Base-by-base conservation (phyloP, 2,113 vertebrate species). In the Thymallus thymallus region DNA sequence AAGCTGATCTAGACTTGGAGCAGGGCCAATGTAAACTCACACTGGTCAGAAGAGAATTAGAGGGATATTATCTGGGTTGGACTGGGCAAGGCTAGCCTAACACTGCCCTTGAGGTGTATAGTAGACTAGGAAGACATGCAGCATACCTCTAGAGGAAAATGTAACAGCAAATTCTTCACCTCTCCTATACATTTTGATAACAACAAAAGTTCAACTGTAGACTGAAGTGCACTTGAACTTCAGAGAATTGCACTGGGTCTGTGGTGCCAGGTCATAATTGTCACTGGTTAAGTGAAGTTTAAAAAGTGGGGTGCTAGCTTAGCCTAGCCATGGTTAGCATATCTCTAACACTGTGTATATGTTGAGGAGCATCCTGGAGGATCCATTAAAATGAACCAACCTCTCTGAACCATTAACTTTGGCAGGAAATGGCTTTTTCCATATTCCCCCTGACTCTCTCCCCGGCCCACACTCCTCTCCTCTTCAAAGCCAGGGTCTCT, bases 321-420 rank as follows among this genome's bases (percentile, higher is more conserved):
- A 86, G 76, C 84, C 80, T 80, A 80, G 77, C 71, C 76, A 84
- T 83, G 82, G 84, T 82, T 81, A 86, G 78, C 81, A 86, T 86
- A 66, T 73, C 74, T 84, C 56, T 74, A 78, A 73, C 69, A 79
- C 41, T 81, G 84, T 84, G 88, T 41, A 41, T 86, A 90, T 90
- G 86, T 76, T 75, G 78, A 90, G 86, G 86, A 89, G 83, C 82
- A 87, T 91, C 83, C 91, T 91, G 90, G 84, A 90, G 90, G 88
- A 91, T 90, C 86, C 90, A 92, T 92, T 91, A 91, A 86, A 89
- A 90, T 85, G 83, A 90, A 91, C 84, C 81, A 90, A 88, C 84
- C 80, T 87, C 88, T 82, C 86, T 82, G 84, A 91, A 88, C 89
- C 89, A 83, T 80, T 88, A 84, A 85, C 85, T 90, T 88, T 92